Evolutionary conservation across 1,140 invertebrate genomes (phyloP), one percentile per base, ranked within the genome.

Genomic region (Wiebesia pumilae): DNA sequence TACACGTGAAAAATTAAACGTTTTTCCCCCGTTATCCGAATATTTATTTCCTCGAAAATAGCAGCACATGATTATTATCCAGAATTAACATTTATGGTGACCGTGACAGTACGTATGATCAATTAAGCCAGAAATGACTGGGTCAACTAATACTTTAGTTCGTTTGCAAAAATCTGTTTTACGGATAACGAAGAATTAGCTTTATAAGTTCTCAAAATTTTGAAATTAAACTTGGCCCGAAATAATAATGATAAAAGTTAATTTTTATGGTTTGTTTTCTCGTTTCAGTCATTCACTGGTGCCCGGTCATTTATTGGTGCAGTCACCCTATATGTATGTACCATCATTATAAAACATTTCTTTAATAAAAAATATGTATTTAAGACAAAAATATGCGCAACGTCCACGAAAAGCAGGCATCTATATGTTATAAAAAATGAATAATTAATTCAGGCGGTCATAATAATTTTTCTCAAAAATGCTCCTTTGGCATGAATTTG

Each of bases 261-360:
- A 83, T 35, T 51, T 43, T 71, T 82, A 27, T 35, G 16, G 30
- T 73, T 47, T 84, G 27, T 83, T 86, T 83, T 82, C 35, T 83
- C 65, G 14, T 87, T 87, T 84, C 86, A 87, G 86, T 84, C 86
- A 87, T 67, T 84, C 82, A 33, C 67, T 87, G 86, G 86, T 87
- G 33, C 86, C 86, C 30, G 86, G 86, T 43, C 86, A 87, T 43
- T 84, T 87, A 71, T 14, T 87, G 77, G 81, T 84, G 77, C 86
- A 87, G 82, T 84, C 86, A 51, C 82, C 86, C 54, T 87, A 87
- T 71, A 87, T 87, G 86, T 87, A 84, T 35, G 86, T 87, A 87
- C 77, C 62, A 30, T 62, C 79, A 58, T 51, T 24, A 81, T 81
- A 40, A 82, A 38, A 79, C 38, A 19, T 19, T 62, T 40, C 35